Evolutionary conservation across 2,113 vertebrate genomes (phyloP), one percentile per base, ranked within the genome.

Genomic region (Corythornis vintsioides): DNA sequence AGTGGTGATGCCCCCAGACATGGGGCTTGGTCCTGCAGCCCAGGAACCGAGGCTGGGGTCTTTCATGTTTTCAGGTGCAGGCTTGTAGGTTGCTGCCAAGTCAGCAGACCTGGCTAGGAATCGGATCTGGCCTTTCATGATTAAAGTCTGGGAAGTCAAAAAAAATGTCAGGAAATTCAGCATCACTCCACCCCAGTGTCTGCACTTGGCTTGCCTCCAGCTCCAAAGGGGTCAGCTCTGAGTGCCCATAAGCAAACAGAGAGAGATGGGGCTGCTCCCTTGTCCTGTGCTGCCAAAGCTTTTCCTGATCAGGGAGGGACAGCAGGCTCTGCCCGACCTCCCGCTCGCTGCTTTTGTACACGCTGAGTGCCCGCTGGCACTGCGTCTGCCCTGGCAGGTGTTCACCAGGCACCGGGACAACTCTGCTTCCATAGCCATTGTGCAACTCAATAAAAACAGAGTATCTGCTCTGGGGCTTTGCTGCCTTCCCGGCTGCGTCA

Each of bases 401-500:
- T 13, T 82, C 70, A 60, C 48, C n/a, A 25, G 78, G 86, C 64
- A 72, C 77, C 0, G 0, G 3, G 0, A 89, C 84, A 69, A 3
- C 74, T 79, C 90, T 48, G 92, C 89, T 92, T 70, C 9, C 53
- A 76, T 87, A 85, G 95, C 78, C 79, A n/a, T 26, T 42, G 61
- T 56, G 91, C 90, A 95, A 65, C 50, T 95, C 86, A 95, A 92
- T 96, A 93, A 94, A 95, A 93, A 87, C 43, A 4, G 73, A 79
- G 65, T 33, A 70, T 8, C 86, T 3, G 70, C 28, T 61, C 74
- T 0, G 0, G 48, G 70, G 29, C 53, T 64, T 83, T 80, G 83
- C 18, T 94, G 65, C 69, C 53, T 64, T 63, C 20, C 45, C 26
- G 26, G 80, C 24, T 31, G 33, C 29, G 4, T 3, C 19, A 47